Conservation (phyloP, 2,888 invertebrate genomes). For the Synanthedon tipuliformis region DNA sequence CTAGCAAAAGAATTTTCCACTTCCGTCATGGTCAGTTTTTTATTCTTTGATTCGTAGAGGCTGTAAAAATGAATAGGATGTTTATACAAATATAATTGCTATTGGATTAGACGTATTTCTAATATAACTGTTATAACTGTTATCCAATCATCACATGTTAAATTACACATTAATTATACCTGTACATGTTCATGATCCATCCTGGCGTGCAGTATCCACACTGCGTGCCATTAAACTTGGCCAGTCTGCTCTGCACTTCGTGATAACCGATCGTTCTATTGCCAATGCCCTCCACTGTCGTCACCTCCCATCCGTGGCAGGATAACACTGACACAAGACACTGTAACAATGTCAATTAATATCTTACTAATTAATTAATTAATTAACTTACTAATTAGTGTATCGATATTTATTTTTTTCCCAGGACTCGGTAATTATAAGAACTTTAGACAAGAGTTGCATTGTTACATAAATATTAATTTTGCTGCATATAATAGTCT, state of each 20-base stretch:
- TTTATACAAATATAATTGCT: too few relatives aligned
- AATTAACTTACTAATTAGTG: too few relatives aligned
- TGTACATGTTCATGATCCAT: constrained; percentile 82
- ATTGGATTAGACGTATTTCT: too few relatives aligned
- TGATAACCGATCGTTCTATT: constrained; percentile 75
- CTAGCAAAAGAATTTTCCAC: constrained; percentile 82
- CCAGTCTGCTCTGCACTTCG: constrained; percentile 74
- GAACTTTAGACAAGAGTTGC: not conserved
- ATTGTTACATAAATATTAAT: not conserved
- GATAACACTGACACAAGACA: constrained; percentile 74
- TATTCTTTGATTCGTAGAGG: constrained; percentile 56
- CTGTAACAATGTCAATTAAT: constrained; percentile 35
- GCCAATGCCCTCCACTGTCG: constrained; percentile 80
- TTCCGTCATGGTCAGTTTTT: constrained; percentile 69
- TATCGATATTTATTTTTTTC: too few relatives aligned
- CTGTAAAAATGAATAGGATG: constrained; percentile 27
- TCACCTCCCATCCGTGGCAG: constrained; percentile 76
- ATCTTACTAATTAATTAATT: too few relatives aligned
- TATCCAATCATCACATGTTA: not conserved
- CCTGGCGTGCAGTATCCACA: constrained; percentile 84
- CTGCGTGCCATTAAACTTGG: constrained; percentile 77
- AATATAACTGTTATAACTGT: not conserved
- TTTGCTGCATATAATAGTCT: too few relatives aligned
- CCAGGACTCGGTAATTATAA: not conserved
- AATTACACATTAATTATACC: constrained; percentile 34